Evolutionary conservation across 2,888 invertebrate genomes (phyloP).

Genomic region (Plebejus anna): DNA sequence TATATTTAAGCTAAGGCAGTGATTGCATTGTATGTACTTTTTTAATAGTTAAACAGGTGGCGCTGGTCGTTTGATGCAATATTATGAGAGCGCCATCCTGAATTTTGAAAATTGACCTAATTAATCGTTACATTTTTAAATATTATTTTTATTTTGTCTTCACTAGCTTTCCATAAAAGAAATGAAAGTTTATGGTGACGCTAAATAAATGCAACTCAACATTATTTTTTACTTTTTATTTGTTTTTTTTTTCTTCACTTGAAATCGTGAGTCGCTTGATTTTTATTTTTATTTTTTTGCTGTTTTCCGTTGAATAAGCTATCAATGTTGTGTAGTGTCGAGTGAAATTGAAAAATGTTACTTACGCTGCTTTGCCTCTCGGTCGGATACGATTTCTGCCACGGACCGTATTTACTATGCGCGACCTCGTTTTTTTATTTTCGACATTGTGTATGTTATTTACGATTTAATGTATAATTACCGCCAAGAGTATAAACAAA

Average conservation of each 20-base stretch:
- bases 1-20: slow-evolving; percentile 57
- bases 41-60: slow-evolving; percentile 57
- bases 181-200: slow-evolving; percentile 66
- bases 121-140: slow-evolving; percentile 21
- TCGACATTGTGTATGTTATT: slow-evolving; percentile 21
- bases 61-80: slow-evolving; percentile 60
- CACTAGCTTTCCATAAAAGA: slow-evolving; percentile 28
- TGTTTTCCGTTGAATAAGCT: slow-evolving; percentile 10
- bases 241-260: neutral
- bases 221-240: neutral
- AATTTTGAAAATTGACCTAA: slow-evolving; percentile 45
- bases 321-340: slow-evolving; percentile 25
- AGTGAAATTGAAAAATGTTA: slow-evolving; percentile 21
- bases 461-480: slow-evolving; percentile 22
- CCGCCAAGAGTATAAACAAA: slow-evolving; percentile 17
- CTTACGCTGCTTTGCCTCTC: slow-evolving; percentile 24
- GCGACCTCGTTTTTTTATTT: slow-evolving; percentile 25
- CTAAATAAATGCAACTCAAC: slow-evolving; percentile 42
- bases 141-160: slow-evolving; percentile 1
- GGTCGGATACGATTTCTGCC: slow-evolving; percentile 6
- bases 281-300: slow-evolving; percentile 20
- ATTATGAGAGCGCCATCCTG: slow-evolving; percentile 72
- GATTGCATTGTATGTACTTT: slow-evolving; percentile 51
- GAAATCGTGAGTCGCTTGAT: slow-evolving; percentile 29
- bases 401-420: neutral